These are phyloP conservation scores for Drosophila paranaensis DNA, from an alignment of 2,888 invertebrate genomes.

Conservation along the genomic window DNA sequence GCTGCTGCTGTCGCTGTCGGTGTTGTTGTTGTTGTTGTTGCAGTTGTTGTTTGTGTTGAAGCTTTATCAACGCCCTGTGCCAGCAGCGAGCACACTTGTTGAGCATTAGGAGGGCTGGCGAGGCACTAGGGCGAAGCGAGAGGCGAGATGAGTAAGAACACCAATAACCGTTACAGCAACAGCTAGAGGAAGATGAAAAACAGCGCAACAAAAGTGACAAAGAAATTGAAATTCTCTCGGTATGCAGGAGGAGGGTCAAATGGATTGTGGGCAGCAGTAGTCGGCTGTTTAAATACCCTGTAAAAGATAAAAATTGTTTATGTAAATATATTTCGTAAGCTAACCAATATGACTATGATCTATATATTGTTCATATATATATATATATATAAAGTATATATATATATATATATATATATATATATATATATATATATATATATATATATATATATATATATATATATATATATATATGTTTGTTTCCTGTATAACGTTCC, in stretches of 20 bases:
- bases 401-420: background rate
- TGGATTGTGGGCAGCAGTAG: constrained; percentile 13
- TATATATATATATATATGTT: background rate
- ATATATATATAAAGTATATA: background rate
- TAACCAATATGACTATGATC: no score
- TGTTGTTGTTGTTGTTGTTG: constrained; percentile 14
- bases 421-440: background rate
- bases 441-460: background rate
- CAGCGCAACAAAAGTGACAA: constrained; percentile 64
- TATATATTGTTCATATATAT: background rate
- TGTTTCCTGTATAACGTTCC: no score
- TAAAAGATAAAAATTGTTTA: background rate
- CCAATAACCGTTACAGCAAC: constrained; percentile 19
- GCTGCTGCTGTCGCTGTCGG: background rate
- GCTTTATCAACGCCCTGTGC: constrained; percentile 59
- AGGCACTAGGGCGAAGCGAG: constrained; percentile 1
- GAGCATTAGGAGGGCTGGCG: constrained; percentile 59
- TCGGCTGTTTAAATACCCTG: constrained; percentile 26
- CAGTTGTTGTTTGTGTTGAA: constrained; percentile 49
- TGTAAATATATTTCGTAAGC: no score
- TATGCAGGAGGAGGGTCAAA: constrained; percentile 18
- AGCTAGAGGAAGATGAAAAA: constrained; percentile 22
- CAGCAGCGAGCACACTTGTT: constrained; percentile 65
- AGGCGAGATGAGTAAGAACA: constrained; percentile 24
- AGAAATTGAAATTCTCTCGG: constrained; percentile 74